Percentiles rank a stretch among this genome's conserved stretches.
Conservation (phyloP, 2,797 vertebrate genomes). For the Gouania willdenowi region DNA sequence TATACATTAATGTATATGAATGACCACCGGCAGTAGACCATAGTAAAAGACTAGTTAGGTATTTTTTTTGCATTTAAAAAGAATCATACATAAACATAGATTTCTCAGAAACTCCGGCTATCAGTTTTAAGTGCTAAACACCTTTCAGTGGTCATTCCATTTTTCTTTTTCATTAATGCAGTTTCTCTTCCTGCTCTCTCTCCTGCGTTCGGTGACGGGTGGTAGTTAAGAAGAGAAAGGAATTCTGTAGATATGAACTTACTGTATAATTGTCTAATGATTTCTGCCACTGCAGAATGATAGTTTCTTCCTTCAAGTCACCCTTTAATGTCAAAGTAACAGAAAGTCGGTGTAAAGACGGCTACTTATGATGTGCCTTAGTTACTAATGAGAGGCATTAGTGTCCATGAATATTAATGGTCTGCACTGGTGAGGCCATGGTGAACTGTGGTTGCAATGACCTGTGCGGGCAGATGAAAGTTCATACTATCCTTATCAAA, state of each 20-base stretch:
- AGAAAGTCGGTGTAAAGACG: slow-evolving; percentile 59
- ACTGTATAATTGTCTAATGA: too few relatives aligned
- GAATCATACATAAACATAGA: too few relatives aligned
- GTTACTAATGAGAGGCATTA: slow-evolving; percentile 66
- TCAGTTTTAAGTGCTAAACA: too few relatives aligned
- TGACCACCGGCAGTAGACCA: too few relatives aligned
- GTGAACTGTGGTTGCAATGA: neutral
- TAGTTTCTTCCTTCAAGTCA: slow-evolving; percentile 58
- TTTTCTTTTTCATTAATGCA: neutral
- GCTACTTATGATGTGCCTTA: slow-evolving; percentile 64
- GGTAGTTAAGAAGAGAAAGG: neutral
- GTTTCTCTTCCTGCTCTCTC: neutral
- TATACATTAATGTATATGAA: too few relatives aligned
- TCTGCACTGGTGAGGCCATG: slow-evolving; percentile 1
- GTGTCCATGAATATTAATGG: slow-evolving; percentile 60
- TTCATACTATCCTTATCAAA: neutral
- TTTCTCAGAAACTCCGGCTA: too few relatives aligned
- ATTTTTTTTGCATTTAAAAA: too few relatives aligned
- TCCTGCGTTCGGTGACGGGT: neutral
- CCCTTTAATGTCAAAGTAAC: slow-evolving; percentile 68
- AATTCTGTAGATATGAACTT: too few relatives aligned
- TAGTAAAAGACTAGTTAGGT: too few relatives aligned
- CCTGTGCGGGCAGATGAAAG: neutral
- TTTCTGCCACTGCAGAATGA: slow-evolving; percentile 59
- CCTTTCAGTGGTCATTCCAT: too few relatives aligned